Evolutionary conservation across 1,140 invertebrate genomes (phyloP), one percentile per base, ranked within the genome.

Genomic region (Scaptomyza hsui): DNA sequence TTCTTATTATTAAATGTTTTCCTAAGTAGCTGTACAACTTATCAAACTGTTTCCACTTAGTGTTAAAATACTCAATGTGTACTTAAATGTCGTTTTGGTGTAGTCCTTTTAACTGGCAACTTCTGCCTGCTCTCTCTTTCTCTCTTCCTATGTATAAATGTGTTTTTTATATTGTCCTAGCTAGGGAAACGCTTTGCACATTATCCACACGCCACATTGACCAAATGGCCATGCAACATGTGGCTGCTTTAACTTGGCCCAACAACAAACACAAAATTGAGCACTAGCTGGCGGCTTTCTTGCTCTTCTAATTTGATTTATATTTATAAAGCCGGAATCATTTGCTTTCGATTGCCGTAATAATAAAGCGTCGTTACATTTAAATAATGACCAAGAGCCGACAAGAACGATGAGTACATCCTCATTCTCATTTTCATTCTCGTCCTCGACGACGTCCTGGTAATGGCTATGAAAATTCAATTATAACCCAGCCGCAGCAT

Each of bases 401-500:
- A 44, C 39, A 41, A 57, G 60, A 41, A 55, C 47, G 57, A 61
- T 49, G 48, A 48, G 51, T 52, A 51, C 44, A 16, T 35, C 45
- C 13, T 52, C 48, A 49, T 32, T 29, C 26, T 7, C 24, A 6
- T 24, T 4, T 5, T 4, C 26, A 9, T 29, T 29, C 6, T 29
- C 26, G 26, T 9, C 26, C 6, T 9, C 26, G 26, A 29, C 65
- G 48, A 53, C 59, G 72, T 65, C 74, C 74, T 85, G 72, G 79
- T 88, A 81, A 88, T 88, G 82, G 81, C 85, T 88, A 81, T 86
- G 81, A 86, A 86, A 86, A 88, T 86, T 86, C 78, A 86, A 86
- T 86, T 86, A 88, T 86, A 88, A 86, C 82, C 78, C 81, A 86
- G 78, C 75, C 73, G 59, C 81, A 88, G 47, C 69, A 67, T 77